These are phyloP conservation scores for Myotis myotis DNA, from an alignment of 2,797 vertebrate species.

Conservation along the genomic window DNA sequence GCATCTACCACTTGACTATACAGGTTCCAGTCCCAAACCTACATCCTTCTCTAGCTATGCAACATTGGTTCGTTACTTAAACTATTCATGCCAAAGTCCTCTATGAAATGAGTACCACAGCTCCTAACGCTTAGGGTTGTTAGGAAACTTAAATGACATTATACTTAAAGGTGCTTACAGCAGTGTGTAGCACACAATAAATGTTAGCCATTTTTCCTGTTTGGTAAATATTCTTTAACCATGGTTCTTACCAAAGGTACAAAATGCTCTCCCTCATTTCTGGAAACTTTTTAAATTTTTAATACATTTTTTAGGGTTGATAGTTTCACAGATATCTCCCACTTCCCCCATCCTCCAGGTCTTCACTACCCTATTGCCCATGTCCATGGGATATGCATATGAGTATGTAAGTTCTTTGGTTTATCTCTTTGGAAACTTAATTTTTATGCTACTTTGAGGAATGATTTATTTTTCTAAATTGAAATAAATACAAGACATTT, in stretches of 20 bases:
- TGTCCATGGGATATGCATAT: too few species aligned
- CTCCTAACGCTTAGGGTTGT: background rate
- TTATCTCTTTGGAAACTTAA: background rate
- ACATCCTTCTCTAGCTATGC: background rate
- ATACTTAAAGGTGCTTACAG: background rate
- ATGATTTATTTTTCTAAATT: slow-evolving; percentile 31
- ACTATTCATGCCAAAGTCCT: background rate
- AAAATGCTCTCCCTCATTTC: background rate
- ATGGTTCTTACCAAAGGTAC: background rate
- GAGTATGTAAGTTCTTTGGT: too few species aligned
- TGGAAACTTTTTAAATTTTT: background rate
- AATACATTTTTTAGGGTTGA: too few species aligned
- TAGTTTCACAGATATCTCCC: too few species aligned
- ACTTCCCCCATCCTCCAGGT: too few species aligned
- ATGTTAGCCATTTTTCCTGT: background rate
- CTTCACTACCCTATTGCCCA: too few species aligned
- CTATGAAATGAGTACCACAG: background rate
- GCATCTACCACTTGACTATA: background rate
- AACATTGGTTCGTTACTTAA: background rate
- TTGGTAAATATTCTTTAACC: background rate
- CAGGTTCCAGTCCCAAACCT: background rate
- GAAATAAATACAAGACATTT: slow-evolving; percentile 58
- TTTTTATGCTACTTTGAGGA: background rate
- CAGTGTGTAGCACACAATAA: background rate
- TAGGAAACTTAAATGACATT: background rate